Percentiles rank a stretch among this genome's conserved stretches.
Evolutionary conservation across 2,113 vertebrate genomes (phyloP).

Genomic region (Picathartes gymnocephalus): DNA sequence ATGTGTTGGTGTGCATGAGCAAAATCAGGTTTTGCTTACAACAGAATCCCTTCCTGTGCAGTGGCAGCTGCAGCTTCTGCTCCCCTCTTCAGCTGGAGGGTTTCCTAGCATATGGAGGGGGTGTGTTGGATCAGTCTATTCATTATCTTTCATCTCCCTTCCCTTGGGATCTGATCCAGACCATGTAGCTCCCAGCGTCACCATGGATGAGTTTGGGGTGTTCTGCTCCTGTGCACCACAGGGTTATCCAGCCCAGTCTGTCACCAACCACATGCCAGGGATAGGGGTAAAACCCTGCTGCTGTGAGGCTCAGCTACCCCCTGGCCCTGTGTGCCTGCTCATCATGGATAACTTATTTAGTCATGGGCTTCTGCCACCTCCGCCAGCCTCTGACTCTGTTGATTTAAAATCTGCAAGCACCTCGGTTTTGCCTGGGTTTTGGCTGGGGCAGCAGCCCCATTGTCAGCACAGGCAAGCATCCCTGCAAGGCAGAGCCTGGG

Average conservation of each 20-base stretch:
- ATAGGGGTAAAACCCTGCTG: background rate
- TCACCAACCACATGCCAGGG: rapidly evolving
- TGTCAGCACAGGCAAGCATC: background rate
- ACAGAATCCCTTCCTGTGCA: background rate
- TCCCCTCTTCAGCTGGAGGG: background rate
- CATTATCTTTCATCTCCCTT: background rate
- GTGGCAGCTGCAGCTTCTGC: background rate
- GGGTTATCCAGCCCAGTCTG: background rate
- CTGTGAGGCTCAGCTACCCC: background rate
- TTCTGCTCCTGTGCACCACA: background rate
- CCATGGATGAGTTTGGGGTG: rapidly evolving
- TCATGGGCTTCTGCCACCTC: background rate
- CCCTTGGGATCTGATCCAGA: background rate
- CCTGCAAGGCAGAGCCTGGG: background rate
- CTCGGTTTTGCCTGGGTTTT: background rate
- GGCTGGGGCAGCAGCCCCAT: background rate
- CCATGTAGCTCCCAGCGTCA: background rate
- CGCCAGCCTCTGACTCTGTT: background rate
- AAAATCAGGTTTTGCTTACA: background rate
- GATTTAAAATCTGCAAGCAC: conserved; percentile 29
- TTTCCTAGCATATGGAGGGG: background rate
- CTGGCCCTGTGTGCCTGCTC: background rate
- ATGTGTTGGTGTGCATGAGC: rapidly evolving
- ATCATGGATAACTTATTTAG: background rate
- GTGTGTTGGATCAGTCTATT: background rate